Percentiles rank a stretch among this genome's conserved stretches.
Conservation (phyloP, 2,888 invertebrate genomes). For the Glyphotaelius pellucidus region DNA sequence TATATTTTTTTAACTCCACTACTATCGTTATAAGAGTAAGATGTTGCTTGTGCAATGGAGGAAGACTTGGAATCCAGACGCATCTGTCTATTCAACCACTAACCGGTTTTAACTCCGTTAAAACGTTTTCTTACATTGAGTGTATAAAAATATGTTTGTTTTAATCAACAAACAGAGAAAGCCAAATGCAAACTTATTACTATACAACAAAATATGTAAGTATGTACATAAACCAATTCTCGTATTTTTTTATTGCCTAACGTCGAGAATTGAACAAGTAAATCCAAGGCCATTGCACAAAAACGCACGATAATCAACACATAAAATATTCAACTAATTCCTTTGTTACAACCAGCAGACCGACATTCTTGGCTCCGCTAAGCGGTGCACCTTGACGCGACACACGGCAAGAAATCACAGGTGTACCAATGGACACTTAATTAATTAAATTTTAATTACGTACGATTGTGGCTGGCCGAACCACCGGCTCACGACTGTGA, state of each 20-base stretch:
- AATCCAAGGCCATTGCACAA: not conserved
- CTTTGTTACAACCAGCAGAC: not conserved
- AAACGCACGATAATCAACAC: not conserved
- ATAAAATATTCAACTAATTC: not conserved
- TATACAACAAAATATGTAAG: too few species aligned
- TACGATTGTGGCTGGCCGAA: slow-evolving; percentile 75
- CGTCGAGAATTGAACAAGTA: not conserved
- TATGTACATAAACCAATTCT: not conserved
- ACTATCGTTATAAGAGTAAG: too few species aligned
- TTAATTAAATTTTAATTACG: slow-evolving; percentile 33
- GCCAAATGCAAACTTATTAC: too few species aligned
- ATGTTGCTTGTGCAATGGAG: too few species aligned
- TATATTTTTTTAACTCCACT: too few species aligned
- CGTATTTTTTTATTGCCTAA: not conserved
- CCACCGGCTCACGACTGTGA: slow-evolving; percentile 77
- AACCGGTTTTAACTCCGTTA: too few species aligned
- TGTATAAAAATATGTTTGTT: too few species aligned
- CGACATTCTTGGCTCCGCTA: slow-evolving; percentile 5
- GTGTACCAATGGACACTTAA: not conserved
- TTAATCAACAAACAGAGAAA: too few species aligned
- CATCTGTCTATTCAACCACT: too few species aligned
- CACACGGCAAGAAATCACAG: slow-evolving; percentile 5
- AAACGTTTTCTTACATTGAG: too few species aligned
- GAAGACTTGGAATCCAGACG: too few species aligned
- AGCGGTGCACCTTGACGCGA: slow-evolving; percentile 7